These are phyloP conservation scores for Heterochromis multidens DNA, from an alignment of 2,113 vertebrate genomes.

Conservation along the genomic window DNA sequence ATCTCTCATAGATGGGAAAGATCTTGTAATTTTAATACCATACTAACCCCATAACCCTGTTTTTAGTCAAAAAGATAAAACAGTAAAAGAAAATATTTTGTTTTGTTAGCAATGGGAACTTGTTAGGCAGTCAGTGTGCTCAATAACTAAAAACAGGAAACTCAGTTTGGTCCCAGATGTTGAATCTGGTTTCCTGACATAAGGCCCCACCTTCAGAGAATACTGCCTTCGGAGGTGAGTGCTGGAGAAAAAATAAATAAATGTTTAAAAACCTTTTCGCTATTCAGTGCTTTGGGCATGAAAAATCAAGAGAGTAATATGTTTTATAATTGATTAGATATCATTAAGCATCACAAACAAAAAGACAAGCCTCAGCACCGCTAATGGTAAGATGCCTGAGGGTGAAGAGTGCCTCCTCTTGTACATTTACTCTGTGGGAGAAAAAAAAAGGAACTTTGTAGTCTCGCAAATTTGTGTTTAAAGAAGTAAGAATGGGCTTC, in stretches of 20 bases:
- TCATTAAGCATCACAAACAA: slow-evolving; percentile 68
- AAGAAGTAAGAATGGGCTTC: not conserved
- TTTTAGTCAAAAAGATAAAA: not conserved
- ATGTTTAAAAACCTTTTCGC: slow-evolving; percentile 10
- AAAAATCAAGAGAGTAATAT: slow-evolving; percentile 40
- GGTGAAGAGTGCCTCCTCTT: slow-evolving; percentile 9
- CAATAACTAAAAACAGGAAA: not conserved
- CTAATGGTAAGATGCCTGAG: slow-evolving; percentile 30
- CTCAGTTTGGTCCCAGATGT: not conserved
- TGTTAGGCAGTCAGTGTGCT: not conserved
- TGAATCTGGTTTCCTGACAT: not conserved
- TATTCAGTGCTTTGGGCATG: slow-evolving; percentile 22
- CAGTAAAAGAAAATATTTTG: too few species aligned
- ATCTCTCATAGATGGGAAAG: not conserved
- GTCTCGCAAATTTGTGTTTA: not conserved
- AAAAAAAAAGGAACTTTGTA: not conserved
- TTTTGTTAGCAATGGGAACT: too few species aligned
- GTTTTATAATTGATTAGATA: slow-evolving; percentile 55
- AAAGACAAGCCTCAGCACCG: slow-evolving; percentile 25
- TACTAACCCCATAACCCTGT: not conserved
- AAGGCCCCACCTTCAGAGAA: not conserved
- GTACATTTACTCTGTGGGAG: not conserved
- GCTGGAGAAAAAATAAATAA: slow-evolving; percentile 1
- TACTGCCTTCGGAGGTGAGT: not conserved
- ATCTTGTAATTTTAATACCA: not conserved